These are phyloP conservation scores for Calycopis cecrops DNA, from an alignment of 1,140 invertebrate genomes.

Conservation along the genomic window DNA sequence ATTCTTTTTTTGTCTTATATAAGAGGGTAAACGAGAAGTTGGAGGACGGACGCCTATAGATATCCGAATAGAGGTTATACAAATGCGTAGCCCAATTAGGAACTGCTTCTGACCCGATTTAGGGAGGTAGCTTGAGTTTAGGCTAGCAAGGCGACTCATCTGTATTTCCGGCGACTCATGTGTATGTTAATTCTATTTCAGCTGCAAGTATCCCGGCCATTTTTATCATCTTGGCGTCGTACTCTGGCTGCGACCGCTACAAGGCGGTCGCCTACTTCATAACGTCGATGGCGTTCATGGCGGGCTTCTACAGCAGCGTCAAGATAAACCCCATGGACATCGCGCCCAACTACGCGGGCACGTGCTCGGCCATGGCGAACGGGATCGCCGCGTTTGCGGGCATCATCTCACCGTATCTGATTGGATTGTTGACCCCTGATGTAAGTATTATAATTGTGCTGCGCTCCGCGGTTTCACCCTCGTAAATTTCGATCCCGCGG, in stretches of 20 bases:
- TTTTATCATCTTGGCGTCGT: conserved; percentile 87
- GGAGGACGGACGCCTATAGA: too few species aligned
- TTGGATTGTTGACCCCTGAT: conserved; percentile 83
- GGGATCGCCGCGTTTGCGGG: conserved; percentile 88
- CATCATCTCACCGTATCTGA: conserved; percentile 83
- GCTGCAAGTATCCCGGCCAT: conserved; percentile 83
- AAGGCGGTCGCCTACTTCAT: conserved; percentile 80
- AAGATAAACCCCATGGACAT: conserved; percentile 90
- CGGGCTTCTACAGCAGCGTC: conserved; percentile 84
- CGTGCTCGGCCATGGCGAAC: conserved; percentile 89
- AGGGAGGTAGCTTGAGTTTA: too few species aligned
- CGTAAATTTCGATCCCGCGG: too few species aligned
- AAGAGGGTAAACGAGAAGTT: too few species aligned
- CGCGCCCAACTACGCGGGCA: conserved; percentile 89
- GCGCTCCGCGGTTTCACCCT: too few species aligned
- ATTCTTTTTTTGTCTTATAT: too few species aligned
- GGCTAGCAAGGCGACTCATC: too few species aligned
- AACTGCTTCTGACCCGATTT: too few species aligned
- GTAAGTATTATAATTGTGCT: too few species aligned
- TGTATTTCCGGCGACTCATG: too few species aligned
- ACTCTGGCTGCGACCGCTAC: conserved; percentile 83
- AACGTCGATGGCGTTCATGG: conserved; percentile 85
- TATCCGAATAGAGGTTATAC: too few species aligned
- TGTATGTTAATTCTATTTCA: conserved; percentile 58
- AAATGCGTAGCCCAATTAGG: too few species aligned